Evolutionary conservation across 2,797 vertebrate genomes (phyloP).

Genomic region (Hydrophis major): DNA sequence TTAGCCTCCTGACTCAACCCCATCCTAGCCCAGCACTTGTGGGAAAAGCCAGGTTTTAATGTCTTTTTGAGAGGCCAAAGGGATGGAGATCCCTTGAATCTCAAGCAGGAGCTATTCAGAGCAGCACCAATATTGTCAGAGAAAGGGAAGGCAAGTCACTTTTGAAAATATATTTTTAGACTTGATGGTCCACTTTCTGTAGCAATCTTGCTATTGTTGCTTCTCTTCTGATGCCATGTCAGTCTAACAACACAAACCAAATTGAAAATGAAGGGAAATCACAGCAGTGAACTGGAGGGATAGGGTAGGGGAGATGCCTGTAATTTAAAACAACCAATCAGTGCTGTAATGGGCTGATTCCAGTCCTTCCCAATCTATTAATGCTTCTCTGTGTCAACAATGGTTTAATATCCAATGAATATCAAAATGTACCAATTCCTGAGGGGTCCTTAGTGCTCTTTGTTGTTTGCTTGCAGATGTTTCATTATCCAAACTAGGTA

Average conservation of each 20-base stretch:
- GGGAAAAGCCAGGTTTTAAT: background rate
- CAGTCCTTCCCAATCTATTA: background rate
- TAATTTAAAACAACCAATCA: background rate
- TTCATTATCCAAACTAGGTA: background rate
- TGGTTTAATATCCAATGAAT: background rate
- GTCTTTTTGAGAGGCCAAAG: background rate
- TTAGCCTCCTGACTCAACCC: background rate
- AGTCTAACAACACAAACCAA: background rate
- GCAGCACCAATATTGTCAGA: background rate
- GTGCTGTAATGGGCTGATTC: background rate
- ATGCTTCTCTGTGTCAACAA: background rate
- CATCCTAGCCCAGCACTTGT: background rate
- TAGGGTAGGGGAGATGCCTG: background rate
- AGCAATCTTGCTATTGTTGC: background rate
- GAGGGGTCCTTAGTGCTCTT: background rate
- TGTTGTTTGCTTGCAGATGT: background rate
- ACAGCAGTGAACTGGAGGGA: background rate
- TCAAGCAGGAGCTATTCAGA: background rate
- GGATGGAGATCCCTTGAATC: background rate
- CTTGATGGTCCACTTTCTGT: background rate
- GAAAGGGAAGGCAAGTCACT: background rate
- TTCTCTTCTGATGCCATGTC: background rate
- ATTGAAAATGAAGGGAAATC: background rate
- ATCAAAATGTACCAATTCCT: background rate
- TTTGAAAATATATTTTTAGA: background rate